These are phyloP conservation scores for Furcifer pardalis DNA, from an alignment of 2,797 vertebrate genomes.

Conservation along the genomic window DNA sequence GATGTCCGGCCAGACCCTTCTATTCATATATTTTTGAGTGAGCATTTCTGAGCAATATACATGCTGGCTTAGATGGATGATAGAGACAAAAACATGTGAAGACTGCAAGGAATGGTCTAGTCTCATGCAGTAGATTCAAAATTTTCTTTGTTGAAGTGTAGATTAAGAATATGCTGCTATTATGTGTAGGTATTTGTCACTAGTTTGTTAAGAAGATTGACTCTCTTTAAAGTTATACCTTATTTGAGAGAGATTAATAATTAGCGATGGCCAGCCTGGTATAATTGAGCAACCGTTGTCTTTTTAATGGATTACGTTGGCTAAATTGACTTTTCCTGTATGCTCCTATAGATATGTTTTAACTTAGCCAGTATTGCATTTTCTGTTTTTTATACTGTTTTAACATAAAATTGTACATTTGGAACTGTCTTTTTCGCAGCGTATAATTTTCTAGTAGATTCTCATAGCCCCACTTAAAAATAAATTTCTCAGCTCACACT, in stretches of 20 bases:
- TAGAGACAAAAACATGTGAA: not conserved
- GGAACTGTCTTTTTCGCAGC: not conserved
- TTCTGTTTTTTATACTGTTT: not conserved
- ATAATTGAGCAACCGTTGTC: not conserved
- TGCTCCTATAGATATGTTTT: not conserved
- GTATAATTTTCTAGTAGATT: not conserved
- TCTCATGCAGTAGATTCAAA: not conserved
- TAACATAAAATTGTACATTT: not conserved
- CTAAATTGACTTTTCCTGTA: not conserved
- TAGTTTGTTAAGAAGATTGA: not conserved
- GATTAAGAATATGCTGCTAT: not conserved
- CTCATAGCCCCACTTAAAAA: no score
- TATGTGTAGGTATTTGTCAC: not conserved
- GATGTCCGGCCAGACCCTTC: no score
- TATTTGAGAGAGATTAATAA: not conserved
- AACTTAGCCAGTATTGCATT: not conserved
- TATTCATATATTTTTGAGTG: not conserved
- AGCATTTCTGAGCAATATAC: not conserved
- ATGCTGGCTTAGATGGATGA: not conserved
- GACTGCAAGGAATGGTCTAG: not conserved
- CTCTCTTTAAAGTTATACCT: not conserved
- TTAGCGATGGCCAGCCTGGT: not conserved
- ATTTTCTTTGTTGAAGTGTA: not conserved
- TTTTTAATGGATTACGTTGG: not conserved
- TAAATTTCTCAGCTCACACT: no score